These are phyloP conservation scores for Perca schrenkii DNA, from an alignment of 2,113 vertebrate species.

Conservation along the genomic window DNA sequence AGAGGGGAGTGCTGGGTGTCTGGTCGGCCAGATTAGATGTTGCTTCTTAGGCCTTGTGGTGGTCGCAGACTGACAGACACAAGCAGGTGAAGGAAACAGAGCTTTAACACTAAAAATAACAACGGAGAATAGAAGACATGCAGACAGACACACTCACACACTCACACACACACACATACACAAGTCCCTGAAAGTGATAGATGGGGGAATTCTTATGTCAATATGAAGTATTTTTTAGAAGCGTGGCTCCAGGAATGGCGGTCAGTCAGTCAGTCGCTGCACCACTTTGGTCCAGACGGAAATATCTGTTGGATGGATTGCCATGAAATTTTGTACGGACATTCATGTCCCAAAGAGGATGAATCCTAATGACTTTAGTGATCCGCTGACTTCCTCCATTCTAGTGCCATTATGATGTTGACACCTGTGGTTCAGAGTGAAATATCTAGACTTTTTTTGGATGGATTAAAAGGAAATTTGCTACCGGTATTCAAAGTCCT, in stretches of 20 bases:
- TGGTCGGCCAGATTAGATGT: constrained; percentile 29
- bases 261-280: not conserved
- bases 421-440: not conserved
- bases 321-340: not conserved
- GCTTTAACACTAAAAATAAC: constrained; percentile 68
- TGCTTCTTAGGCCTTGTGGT: constrained; percentile 20
- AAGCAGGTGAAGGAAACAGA: constrained; percentile 76
- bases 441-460: not conserved
- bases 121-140: constrained; percentile 38
- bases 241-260: not conserved
- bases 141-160: constrained; percentile 21
- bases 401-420: not conserved
- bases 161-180: constrained; percentile 10
- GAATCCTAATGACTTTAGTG: not conserved
- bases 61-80: constrained; percentile 51
- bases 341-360: not conserved
- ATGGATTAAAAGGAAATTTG: not conserved
- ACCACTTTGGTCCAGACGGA: not conserved
- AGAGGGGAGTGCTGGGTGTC: constrained; percentile 43
- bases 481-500: not conserved
- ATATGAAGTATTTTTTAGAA: constrained; percentile 12
- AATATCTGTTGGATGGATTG: not conserved
- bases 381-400: not conserved
- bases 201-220: constrained; percentile 45
- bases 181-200: constrained; percentile 46